Base-by-base conservation (phyloP, 2,797 vertebrate genomes). In the Ctenosaura bakeri region DNA sequence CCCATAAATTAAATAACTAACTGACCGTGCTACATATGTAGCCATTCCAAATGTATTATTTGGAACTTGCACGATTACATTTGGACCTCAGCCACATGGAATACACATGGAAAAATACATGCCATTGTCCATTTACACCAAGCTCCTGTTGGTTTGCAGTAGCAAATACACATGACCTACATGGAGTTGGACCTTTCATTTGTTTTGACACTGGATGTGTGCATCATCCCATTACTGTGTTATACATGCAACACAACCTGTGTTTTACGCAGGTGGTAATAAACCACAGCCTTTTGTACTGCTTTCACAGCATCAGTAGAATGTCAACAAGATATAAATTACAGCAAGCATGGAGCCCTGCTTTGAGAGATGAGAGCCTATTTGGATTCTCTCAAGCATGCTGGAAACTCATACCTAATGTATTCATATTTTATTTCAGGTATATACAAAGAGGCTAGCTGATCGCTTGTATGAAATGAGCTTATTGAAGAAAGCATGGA, bases 401-500 rank as follows among this genome's bases (percentile, higher is more conserved):
- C n/a, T 66, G 46, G 59, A 83, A 69, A 42, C 18, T 52, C 46
- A 56, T 13, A 64, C 76, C 0, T 94, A 12, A 62, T 78, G 69
- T 59, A 18, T 0, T 91, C 74, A 64, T 90, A 2, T 88, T 92
- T 85, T 93, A 89, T 91, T 92, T 66, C 94, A 98, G 97, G 88
- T 95, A 96, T 98, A 97, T 93, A 94, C 96, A 96, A 89, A 96
- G 94, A 94, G 83, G 81, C 69, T 98, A 77, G 99, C 99, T 1
- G 97, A 96, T 90, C 98, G 96, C 94, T 98, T 99, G 91, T 98
- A 98, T 95, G 96, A 81, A 86, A 96, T 96, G 89, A 96, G 97
- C 91, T 97, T 99, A 92, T 97, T 99, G 96, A 99, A 96, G 96
- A 99, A 98, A 94, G 97, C 98, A 38, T 99, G 98, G 98, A 93